phyloP scores from a whole-genome alignment of 92 coral and sea anemone genomes.

The Isaurus tuberculatus region DNA sequence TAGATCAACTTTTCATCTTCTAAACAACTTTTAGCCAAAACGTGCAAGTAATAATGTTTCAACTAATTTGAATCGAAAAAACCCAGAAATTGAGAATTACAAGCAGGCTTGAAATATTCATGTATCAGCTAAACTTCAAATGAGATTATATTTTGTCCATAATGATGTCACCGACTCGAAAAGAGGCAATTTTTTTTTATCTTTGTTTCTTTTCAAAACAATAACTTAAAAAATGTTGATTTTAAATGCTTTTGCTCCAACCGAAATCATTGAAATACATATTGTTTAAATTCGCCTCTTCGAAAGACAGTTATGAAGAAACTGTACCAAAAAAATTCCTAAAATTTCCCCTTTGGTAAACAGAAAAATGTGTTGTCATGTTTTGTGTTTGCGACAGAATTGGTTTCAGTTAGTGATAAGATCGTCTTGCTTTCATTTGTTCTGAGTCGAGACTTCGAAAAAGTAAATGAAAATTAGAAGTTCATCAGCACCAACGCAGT shows the following conservation, averaged over 20 bases:
- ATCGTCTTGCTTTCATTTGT: constrained; percentile 28
- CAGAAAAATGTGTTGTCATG: background rate
- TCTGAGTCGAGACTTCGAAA: constrained; percentile 31
- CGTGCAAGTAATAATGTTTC: background rate
- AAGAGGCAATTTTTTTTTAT: background rate
- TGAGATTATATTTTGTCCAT: constrained; percentile 9
- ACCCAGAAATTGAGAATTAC: background rate
- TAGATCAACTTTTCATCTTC: background rate
- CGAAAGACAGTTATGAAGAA: background rate
- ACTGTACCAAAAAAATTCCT: background rate
- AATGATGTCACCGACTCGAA: constrained; percentile 8
- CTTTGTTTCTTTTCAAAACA: background rate
- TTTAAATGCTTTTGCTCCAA: background rate
- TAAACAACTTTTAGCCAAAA: background rate
- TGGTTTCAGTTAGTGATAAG: constrained; percentile 3
- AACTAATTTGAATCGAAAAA: background rate
- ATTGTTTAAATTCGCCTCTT: background rate
- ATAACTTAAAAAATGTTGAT: background rate
- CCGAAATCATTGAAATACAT: background rate
- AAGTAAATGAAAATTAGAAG: background rate
- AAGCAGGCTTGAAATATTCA: constrained; percentile 2
- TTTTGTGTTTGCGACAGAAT: background rate
- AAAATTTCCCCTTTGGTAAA: too few species aligned
- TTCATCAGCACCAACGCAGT: background rate
- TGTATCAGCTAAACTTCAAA: constrained; percentile 27